Percentiles rank a stretch among this genome's conserved stretches.
Evolutionary conservation across 2,113 vertebrate genomes (phyloP).

Genomic region (Microcebus ravelobensis): DNA sequence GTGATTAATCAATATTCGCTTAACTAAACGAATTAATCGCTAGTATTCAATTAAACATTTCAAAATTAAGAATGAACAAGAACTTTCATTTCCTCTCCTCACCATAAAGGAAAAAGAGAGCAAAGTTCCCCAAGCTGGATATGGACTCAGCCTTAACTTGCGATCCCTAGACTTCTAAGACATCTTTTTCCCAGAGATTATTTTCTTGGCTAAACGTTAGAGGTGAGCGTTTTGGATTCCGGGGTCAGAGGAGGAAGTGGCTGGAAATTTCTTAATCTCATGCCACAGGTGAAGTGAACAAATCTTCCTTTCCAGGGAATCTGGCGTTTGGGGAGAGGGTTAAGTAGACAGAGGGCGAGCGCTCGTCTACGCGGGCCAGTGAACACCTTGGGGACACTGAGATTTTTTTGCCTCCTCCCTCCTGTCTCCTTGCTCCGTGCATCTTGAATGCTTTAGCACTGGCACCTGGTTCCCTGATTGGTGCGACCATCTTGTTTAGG

Average conservation of each 20-base stretch:
- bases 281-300: constrained; percentile 50
- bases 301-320: not conserved
- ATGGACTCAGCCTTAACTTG: not conserved
- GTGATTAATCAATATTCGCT: not conserved
- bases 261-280: not conserved
- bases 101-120: not conserved
- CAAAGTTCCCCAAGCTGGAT: not conserved
- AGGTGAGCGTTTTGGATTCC: not conserved
- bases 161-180: not conserved
- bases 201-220: not conserved
- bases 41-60: not conserved
- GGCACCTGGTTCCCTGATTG: not conserved
- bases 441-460: not conserved
- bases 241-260: not conserved
- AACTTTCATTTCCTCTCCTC: not conserved
- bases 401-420: not conserved
- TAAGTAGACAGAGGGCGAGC: not conserved
- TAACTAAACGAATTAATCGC: not conserved
- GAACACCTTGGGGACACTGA: not conserved
- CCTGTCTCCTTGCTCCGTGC: not conserved
- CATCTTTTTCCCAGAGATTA: not conserved
- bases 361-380: not conserved
- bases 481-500: not conserved
- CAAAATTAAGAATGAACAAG: not conserved
- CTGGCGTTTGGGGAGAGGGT: not conserved